Percentiles rank a stretch among this genome's conserved stretches.
Evolutionary conservation across 53 echinoderm and acorn worm genomes (phyloP).

Genomic region (Holothuria leucospilota): DNA sequence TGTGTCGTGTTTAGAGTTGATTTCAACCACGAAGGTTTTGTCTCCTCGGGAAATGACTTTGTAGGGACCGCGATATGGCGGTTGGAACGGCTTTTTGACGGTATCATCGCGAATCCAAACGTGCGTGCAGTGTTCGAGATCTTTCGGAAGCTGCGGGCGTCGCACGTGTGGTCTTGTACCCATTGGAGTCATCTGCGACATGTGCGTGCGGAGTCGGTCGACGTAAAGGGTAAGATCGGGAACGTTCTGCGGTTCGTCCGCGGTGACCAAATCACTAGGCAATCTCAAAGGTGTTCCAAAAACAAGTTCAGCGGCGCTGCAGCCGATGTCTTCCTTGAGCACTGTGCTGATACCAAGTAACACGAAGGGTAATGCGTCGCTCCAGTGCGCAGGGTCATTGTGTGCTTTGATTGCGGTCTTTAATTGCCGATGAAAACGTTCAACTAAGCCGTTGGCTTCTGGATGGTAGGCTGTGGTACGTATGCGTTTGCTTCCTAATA

Average conservation of each 20-base stretch:
- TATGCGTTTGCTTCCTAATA: slow-evolving; percentile 28
- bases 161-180: slow-evolving; percentile 39
- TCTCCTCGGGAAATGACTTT: slow-evolving; percentile 42
- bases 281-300: slow-evolving; percentile 62
- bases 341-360: slow-evolving; percentile 57
- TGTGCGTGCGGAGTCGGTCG: slow-evolving; percentile 53
- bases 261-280: slow-evolving; percentile 63
- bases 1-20: slow-evolving; percentile 25
- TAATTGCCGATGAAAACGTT: too few relatives aligned
- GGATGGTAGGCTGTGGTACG: slow-evolving; percentile 58
- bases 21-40: slow-evolving; percentile 55
- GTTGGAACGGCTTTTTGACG: slow-evolving; percentile 63
- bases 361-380: too few relatives aligned
- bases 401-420: too few relatives aligned
- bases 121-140: slow-evolving; percentile 55
- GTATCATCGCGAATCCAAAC: slow-evolving; percentile 62
- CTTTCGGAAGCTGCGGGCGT: slow-evolving; percentile 31
- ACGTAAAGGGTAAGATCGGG: slow-evolving; percentile 54
- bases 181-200: slow-evolving; percentile 42
- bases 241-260: neutral
- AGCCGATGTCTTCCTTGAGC: slow-evolving; percentile 54
- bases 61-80: slow-evolving; percentile 70
- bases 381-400: too few relatives aligned
- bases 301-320: slow-evolving; percentile 67
- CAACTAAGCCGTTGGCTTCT: slow-evolving; percentile 52